Evolutionary conservation across 2,113 vertebrate species (phyloP).

Genomic region (Oryzias woworae): DNA sequence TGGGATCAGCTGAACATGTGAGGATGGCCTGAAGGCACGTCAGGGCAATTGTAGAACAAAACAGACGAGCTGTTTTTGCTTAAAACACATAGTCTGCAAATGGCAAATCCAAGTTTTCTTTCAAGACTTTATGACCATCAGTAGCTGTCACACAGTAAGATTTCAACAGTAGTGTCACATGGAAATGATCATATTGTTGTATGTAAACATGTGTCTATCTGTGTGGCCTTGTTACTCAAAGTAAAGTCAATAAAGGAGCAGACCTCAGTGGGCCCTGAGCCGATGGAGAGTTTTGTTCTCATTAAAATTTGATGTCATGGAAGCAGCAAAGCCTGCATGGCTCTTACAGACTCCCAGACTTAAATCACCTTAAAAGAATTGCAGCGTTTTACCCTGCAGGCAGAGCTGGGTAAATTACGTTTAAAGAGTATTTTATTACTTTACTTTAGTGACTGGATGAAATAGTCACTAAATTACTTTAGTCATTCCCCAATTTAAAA

Average conservation of each 20-base stretch:
- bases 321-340: constrained; percentile 31
- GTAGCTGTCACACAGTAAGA: too few species aligned
- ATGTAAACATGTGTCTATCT: background rate
- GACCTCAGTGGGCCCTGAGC: constrained; percentile 40
- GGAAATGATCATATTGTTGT: too few species aligned
- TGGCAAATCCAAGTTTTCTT: background rate
- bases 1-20: constrained; percentile 28
- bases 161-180: too few species aligned
- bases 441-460: too few species aligned
- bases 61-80: constrained; percentile 36
- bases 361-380: constrained; percentile 23
- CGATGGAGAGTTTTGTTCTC: constrained; percentile 72
- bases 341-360: constrained; percentile 28
- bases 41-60: background rate
- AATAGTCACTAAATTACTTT: too few species aligned
- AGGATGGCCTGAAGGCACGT: constrained; percentile 20
- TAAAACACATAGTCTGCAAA: too few species aligned
- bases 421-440: too few species aligned
- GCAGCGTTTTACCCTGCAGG: constrained; percentile 16
- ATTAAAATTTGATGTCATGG: constrained; percentile 80
- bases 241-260: constrained; percentile 54
- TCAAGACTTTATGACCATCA: background rate
- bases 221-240: constrained; percentile 34
- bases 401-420: background rate
- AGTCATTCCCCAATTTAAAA: too few species aligned